A percentile compares a stretch with the other conserved stretches of the same genome.
phyloP scores from a whole-genome alignment of 2,113 vertebrate genomes.

The Perca fluviatilis region DNA sequence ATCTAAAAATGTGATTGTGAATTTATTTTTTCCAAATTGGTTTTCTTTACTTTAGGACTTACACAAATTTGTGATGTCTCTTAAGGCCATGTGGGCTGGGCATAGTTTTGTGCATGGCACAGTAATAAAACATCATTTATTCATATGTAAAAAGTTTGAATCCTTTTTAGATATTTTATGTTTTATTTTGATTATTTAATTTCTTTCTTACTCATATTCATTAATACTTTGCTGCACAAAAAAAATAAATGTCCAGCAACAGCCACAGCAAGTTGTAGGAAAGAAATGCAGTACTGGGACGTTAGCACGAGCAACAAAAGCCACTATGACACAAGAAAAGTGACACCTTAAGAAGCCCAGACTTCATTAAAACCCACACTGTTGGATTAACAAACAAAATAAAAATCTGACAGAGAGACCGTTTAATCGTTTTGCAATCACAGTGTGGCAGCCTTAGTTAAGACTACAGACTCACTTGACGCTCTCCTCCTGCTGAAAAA shows the following conservation, averaged over 20 bases:
- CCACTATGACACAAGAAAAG: background rate
- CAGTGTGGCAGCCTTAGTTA: slow-evolving; percentile 29
- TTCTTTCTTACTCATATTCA: background rate
- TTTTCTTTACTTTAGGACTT: background rate
- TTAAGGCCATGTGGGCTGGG: background rate
- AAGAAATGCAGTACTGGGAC: background rate
- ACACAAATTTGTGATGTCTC: background rate
- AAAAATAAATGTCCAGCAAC: slow-evolving; percentile 1
- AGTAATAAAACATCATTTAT: background rate
- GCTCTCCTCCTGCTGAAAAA: slow-evolving; percentile 55
- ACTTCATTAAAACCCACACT: background rate
- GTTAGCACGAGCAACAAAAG: background rate
- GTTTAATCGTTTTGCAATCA: background rate
- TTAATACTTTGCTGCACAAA: background rate
- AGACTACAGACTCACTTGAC: slow-evolving; percentile 26
- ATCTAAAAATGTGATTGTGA: background rate
- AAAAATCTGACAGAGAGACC: background rate
- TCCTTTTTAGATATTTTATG: background rate
- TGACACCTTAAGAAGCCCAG: background rate
- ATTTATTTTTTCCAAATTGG: background rate
- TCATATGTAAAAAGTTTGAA: background rate
- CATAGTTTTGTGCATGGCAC: background rate
- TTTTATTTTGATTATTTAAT: background rate
- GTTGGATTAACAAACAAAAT: background rate
- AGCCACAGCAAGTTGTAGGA: background rate